Evolutionary conservation across 2,797 vertebrate genomes (phyloP).

Genomic region (Bovichtus diacanthus): DNA sequence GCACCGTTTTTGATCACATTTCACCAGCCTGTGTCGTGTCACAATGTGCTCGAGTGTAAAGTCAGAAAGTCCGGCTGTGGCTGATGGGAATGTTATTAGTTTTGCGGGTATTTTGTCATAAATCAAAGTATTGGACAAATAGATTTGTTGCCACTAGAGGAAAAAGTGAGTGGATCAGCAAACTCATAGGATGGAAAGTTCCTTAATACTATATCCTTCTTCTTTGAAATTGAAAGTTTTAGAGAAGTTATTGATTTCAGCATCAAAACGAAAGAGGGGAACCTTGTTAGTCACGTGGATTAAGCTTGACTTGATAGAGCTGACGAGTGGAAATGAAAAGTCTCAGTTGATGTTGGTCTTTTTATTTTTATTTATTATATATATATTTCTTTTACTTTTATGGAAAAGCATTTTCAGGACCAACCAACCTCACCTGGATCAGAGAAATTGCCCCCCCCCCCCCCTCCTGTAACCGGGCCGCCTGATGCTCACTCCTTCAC

Average conservation of each 20-base stretch:
- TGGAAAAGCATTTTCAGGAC: not conserved
- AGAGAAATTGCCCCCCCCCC: not conserved
- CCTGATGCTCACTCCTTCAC: not conserved
- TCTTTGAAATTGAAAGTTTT: conserved; percentile 2
- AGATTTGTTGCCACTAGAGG: too few species aligned
- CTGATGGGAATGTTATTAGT: too few species aligned
- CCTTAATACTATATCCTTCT: not conserved
- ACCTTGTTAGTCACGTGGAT: not conserved
- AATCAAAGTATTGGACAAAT: too few species aligned
- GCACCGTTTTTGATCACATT: too few species aligned
- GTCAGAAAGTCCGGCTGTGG: too few species aligned
- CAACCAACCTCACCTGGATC: not conserved
- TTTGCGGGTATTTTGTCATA: too few species aligned
- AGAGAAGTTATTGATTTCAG: not conserved
- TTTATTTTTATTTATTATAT: too few species aligned
- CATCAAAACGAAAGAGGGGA: not conserved
- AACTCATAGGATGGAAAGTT: not conserved
- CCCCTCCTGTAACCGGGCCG: too few species aligned
- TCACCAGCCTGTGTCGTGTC: too few species aligned
- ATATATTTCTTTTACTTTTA: too few species aligned
- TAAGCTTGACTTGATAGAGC: not conserved
- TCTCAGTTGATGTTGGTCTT: not conserved
- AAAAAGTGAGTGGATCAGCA: too few species aligned
- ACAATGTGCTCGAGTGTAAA: too few species aligned
- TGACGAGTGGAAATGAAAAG: not conserved